Percentiles rank a stretch among this genome's conserved stretches.
These are phyloP conservation scores for Oreonectes daqikongensis DNA, from an alignment of 2,797 vertebrate genomes.

Conservation along the genomic window DNA sequence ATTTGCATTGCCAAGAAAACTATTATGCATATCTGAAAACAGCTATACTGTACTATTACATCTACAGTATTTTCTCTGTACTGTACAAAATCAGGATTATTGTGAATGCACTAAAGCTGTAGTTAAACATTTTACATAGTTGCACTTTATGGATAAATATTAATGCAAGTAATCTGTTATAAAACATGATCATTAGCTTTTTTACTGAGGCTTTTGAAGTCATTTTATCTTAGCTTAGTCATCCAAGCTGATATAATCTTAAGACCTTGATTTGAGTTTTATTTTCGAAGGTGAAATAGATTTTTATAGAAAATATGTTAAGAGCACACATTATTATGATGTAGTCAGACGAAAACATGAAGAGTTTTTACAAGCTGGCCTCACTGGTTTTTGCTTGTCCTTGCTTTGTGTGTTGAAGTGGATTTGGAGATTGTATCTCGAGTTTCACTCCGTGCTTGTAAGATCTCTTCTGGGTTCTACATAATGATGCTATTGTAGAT, in stretches of 20 bases:
- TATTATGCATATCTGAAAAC: neutral
- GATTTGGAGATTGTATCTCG: constrained; percentile 37
- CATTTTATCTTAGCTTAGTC: neutral
- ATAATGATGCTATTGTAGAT: constrained; percentile 50
- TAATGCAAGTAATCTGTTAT: constrained; percentile 3
- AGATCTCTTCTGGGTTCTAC: constrained; percentile 30
- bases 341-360: neutral
- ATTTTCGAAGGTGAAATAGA: neutral
- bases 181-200: neutral
- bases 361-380: neutral
- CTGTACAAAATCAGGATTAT: neutral
- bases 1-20: neutral
- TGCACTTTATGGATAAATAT: constrained; percentile 6
- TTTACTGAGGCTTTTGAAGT: neutral
- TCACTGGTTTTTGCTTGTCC: neutral
- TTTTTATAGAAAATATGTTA: constrained; percentile 1
- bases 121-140: neutral
- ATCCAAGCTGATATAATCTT: neutral
- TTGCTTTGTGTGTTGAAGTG: constrained; percentile 6
- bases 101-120: neutral
- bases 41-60: neutral
- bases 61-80: neutral
- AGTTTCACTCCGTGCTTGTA: constrained; percentile 44
- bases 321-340: neutral
- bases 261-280: no score